These are phyloP conservation scores for Bufo gargarizans DNA, from an alignment of 2,113 vertebrate genomes.

Conservation along the genomic window DNA sequence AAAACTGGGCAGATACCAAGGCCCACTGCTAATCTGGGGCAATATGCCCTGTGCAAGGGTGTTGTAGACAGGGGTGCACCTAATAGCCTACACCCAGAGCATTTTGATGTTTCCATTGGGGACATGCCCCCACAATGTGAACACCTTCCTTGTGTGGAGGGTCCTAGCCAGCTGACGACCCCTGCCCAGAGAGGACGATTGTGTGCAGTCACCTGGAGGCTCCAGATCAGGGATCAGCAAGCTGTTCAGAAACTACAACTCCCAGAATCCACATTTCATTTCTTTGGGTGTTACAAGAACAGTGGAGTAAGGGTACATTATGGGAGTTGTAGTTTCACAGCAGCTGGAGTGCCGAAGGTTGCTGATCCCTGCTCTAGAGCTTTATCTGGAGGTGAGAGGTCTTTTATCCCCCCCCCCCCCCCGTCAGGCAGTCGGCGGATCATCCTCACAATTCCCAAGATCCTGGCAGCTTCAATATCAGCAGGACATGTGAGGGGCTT, in stretches of 20 bases:
- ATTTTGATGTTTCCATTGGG: neutral
- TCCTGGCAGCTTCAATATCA: constrained; percentile 48
- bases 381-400: constrained; percentile 52
- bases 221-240: constrained; percentile 34
- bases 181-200: constrained; percentile 10
- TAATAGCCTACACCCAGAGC: no score
- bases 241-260: no score
- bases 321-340: no score
- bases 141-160: rapidly evolving
- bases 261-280: no score
- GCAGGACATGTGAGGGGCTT: neutral
- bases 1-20: no score
- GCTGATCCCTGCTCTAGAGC: no score
- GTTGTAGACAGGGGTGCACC: no score
- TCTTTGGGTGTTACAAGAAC: no score
- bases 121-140: neutral
- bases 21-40: no score
- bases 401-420: constrained; percentile 53
- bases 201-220: constrained; percentile 36
- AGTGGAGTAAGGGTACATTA: no score
- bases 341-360: no score
- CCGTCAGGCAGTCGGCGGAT: constrained; percentile 53
- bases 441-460: constrained; percentile 47
- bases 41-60: no score
- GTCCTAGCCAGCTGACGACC: neutral